Evolutionary conservation across 1,140 invertebrate species (phyloP), one percentile per base, ranked within the genome.

Genomic region (Galleria mellonella): DNA sequence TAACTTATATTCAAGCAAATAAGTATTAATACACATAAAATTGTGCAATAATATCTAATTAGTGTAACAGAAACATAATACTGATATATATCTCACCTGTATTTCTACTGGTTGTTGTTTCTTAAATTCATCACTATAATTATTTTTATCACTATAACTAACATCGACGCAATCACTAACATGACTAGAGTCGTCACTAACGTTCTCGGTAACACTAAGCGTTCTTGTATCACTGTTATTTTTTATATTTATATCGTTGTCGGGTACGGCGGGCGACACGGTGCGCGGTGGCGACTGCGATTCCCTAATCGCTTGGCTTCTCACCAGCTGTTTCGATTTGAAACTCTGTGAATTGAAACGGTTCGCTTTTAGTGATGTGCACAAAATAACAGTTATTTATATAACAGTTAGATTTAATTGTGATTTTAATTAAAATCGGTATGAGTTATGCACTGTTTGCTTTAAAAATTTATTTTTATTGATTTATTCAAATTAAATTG

Each of bases 231-330:
- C 38, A 14, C 15, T 17, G 9, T 9, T 42, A 14, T 28, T 29
- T 23, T 45, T 49, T n/a, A 11, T 23, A 13, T 6, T 14, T n/a
- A 6, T 32, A 12, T 41, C 23, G 13, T 10, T 33, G 14, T 37
- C 32, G 39, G 38, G 27, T 17, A 10, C 46, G 38, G 62, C 61
- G 59, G 87, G 89, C 47, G 87, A 90, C 41, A 90, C 88, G 56
- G 93, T 91, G 54, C 93, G 90, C 29, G 94, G 94, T 9, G 95
- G 94, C 14, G 94, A 96, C 41, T 93, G 90, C 50, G 94, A 92
- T 84, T 96, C 95, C 67, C 93, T 90, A 87, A 97, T 93, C 48
- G 95, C 95, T 89, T 96, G 94, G 64, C 94, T 96, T 67, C 95
- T 90, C 14, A 95, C 93, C 55, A 96, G 87, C 70, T 95, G 89